Evolutionary conservation across 2,113 vertebrate genomes (phyloP), one percentile per base, ranked within the genome.

Genomic region (Apus apus): DNA sequence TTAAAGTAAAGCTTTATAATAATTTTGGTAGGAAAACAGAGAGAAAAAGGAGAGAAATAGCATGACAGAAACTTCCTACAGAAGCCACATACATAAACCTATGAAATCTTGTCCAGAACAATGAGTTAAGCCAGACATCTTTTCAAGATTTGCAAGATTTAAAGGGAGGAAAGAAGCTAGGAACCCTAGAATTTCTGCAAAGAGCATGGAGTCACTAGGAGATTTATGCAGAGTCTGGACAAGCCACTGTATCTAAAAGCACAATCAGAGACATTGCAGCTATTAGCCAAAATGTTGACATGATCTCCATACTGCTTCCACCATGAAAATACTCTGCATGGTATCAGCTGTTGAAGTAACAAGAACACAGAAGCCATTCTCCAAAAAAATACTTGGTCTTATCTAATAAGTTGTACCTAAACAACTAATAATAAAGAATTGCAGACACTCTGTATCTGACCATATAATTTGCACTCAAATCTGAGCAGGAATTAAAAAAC

Each of bases 381-480:
- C 72, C 34, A 64, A 73, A 58, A 58, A 88, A 51, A 34, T 26
- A 80, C 8, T 61, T 46, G 6, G 32, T 38, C 29, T 25, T 11
- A 76, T 23, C 16, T 56, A 68, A 51, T 45, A 71, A 84, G 64
- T 2, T 84, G 27, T 23, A 68, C 9, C 7, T 34, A 9, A 17
- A n/a, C 15, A 93, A 89, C 2, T 23, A 68, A 87, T 15, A 13
- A 21, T 62, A 32, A 53, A 40, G 15, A 21, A 85, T 2, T 61
- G 32, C 7, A 48, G 51, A 36, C 13, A 54, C 19, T 60, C n/a
- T 43, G 29, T 17, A 80, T 20, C 14, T 57, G n/a, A 74, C 13
- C 2, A 0, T 60, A 66, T 23, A 3, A 2, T 10, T 38, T 60
- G 29, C 21, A 30, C 11, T 46, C 2, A 2, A 32, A 85, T 71